phyloP scores from a whole-genome alignment of 1,140 invertebrate genomes.

The Sycobia sp. region DNA sequence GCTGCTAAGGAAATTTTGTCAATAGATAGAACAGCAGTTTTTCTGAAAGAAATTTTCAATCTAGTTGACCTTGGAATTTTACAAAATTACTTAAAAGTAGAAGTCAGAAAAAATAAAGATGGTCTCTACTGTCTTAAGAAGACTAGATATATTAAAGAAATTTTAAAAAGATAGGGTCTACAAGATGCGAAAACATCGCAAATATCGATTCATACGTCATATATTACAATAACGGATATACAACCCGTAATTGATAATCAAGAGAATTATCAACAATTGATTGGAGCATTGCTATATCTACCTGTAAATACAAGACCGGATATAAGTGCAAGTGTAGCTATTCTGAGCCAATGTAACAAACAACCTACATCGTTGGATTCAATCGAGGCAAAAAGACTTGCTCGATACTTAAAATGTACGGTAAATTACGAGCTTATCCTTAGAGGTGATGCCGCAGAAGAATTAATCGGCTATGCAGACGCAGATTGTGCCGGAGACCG shows the following conservation, averaged over 20 bases:
- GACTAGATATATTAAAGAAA: too few relatives aligned
- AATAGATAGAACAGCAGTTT: not conserved
- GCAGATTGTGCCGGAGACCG: too few relatives aligned
- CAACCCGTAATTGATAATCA: not conserved
- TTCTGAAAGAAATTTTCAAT: not conserved
- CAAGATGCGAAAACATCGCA: too few relatives aligned
- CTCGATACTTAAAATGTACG: conserved; percentile 37
- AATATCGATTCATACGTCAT: not conserved
- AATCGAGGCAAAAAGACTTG: conserved; percentile 37
- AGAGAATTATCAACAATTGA: too few relatives aligned
- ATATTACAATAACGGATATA: conserved; percentile 14
- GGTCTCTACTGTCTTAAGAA: not conserved
- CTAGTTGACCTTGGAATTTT: not conserved
- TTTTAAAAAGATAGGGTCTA: not conserved
- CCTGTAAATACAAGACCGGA: not conserved
- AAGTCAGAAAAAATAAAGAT: not conserved
- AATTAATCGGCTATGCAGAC: too few relatives aligned
- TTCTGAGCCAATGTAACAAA: too few relatives aligned
- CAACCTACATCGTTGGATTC: conserved; percentile 34
- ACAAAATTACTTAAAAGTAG: too few relatives aligned
- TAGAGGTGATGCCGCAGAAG: not conserved
- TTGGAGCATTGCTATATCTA: not conserved
- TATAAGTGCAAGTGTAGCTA: too few relatives aligned
- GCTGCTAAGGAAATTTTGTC: not conserved
- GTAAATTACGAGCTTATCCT: conserved; percentile 23